Evolutionary conservation across 1,140 invertebrate genomes (phyloP).

Genomic region (Eubasilissa regina): DNA sequence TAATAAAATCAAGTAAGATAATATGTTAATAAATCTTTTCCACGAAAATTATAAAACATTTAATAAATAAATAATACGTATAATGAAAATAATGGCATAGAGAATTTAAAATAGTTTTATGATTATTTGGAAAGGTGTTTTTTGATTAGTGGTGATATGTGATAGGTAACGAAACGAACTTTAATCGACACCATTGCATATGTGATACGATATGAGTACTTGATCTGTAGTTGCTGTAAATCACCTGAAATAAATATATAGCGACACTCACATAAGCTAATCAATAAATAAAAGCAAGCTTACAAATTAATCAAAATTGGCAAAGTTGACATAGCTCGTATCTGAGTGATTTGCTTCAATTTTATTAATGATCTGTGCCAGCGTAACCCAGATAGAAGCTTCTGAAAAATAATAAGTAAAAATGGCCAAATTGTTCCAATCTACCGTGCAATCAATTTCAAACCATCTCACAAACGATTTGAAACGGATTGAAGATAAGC

Average conservation of each 20-base stretch:
- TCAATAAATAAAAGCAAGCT: conserved; percentile 30
- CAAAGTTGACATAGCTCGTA: conserved; percentile 40
- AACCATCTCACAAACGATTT: conserved; percentile 38
- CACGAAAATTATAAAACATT: no score
- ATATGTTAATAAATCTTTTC: no score
- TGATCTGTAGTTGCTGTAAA: no score
- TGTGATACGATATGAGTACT: no score
- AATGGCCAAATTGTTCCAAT: conserved; percentile 44
- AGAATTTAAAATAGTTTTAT: no score
- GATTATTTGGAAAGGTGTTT: no score
- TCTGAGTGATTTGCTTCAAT: conserved; percentile 34
- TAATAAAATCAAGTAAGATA: no score
- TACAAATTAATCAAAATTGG: conserved; percentile 35
- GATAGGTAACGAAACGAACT: no score
- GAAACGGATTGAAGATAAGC: conserved; percentile 33
- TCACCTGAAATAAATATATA: conserved; percentile 38
- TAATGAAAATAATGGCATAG: no score
- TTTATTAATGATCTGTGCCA: conserved; percentile 13
- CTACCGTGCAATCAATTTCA: conserved; percentile 49
- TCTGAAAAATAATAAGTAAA: conserved; percentile 39
- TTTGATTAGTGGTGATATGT: no score
- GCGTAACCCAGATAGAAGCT: conserved; percentile 40
- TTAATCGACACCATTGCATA: no score
- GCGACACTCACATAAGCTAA: conserved; percentile 29
- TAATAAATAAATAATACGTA: no score